Evolutionary conservation across 92 coral and sea anemone genomes (phyloP).

Genomic region (Zoanthus solanderi): DNA sequence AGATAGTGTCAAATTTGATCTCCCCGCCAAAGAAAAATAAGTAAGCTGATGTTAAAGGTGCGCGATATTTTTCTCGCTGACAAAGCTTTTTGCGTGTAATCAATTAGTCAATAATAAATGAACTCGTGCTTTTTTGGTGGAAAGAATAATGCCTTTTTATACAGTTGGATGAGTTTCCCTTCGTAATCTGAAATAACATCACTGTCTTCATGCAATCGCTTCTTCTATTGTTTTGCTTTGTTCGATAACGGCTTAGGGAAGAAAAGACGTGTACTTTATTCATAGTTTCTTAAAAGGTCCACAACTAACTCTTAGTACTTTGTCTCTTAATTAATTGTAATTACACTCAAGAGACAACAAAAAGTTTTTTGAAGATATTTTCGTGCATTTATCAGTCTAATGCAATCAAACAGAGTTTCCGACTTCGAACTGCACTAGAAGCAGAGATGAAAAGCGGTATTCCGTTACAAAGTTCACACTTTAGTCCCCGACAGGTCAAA

Average conservation of each 20-base stretch:
- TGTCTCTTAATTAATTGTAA: constrained; percentile 15
- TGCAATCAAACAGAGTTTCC: not conserved
- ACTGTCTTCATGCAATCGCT: constrained; percentile 10
- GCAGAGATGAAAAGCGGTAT: not conserved
- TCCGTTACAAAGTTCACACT: constrained; percentile 24
- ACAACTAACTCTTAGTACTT: not conserved
- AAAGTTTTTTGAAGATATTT: not conserved
- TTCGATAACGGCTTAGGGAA: constrained; percentile 14
- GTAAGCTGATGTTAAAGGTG: not conserved
- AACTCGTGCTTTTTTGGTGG: not conserved
- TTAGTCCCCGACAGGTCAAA: constrained; percentile 14
- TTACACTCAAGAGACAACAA: constrained; percentile 31
- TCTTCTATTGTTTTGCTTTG: constrained; percentile 34
- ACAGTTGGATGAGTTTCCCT: not conserved
- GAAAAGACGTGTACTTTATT: not conserved
- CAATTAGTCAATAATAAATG: constrained; percentile 28
- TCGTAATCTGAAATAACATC: constrained; percentile 34
- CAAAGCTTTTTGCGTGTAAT: constrained; percentile 9
- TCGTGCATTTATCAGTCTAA: not conserved
- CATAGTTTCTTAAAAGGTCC: constrained; percentile 15
- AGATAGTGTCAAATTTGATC: not conserved
- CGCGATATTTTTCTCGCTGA: constrained; percentile 8
- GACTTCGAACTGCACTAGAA: not conserved
- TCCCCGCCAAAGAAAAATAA: not conserved
- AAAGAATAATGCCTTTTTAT: not conserved